Base-by-base conservation (phyloP, 2,888 invertebrate genomes). In the Apeira syringaria region DNA sequence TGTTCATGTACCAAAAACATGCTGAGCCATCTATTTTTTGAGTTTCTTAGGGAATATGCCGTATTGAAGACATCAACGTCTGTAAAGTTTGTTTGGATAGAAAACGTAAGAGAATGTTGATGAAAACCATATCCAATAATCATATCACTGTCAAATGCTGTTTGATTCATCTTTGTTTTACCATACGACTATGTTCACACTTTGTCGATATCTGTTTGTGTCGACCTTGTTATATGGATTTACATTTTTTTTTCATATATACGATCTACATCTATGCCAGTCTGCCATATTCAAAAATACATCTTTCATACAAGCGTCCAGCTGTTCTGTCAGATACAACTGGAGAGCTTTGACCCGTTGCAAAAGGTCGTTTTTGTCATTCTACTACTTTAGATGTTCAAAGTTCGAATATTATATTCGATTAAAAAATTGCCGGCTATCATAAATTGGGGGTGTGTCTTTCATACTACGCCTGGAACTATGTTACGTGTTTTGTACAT, bases 271-370 rank as follows among this genome's bases (percentile, higher is more conserved):
- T 42, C 15, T 30, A 28, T 20, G 27, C 1, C 7, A 34, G 33
- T 37, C 11, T 38, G 12, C 29, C 26, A 29, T 9, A 35, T 26
- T 3, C 15, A 15, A 3, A n/a, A 3, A 4, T 27, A 12, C 35
- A n/a, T 24, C 33, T 33, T 27, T 29, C 5, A 4, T 15, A 18
- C 8, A n/a, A 27, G 28, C n/a, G 30, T 25, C 29, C 44, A 44
- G 44, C 38, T 38, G 44, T 38, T 44, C 11, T 24, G 24, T 33
- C 15, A 18, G 28, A 10, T 18, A 13, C 12, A 12, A 13, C n/a
- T 10, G 10, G 10, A 43, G 36, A 32, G 43, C 43, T 32, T 37
- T 43, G 36, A 36, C 26, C 31, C 11, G n/a, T n/a, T n/a, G n/a
- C n/a, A n/a, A n/a, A n/a, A n/a, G n/a, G n/a, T n/a, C n/a, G n/a